phyloP scores from a whole-genome alignment of 2,797 vertebrate genomes.

The Molossus molossus region DNA sequence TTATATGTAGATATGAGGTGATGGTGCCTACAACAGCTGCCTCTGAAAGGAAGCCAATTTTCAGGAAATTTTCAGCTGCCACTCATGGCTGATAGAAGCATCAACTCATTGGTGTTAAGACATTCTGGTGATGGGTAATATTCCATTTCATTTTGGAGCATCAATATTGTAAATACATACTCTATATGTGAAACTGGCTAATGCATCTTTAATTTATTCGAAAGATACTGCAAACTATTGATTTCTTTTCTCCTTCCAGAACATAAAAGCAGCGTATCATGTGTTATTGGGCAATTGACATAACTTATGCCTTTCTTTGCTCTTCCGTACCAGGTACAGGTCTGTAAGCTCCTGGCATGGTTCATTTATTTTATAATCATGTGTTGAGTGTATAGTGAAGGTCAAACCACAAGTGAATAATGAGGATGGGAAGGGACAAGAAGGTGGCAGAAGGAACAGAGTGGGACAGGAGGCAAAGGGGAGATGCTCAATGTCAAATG shows the following conservation, averaged over 20 bases:
- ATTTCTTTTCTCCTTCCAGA: slow-evolving; percentile 57
- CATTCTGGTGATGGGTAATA: background rate
- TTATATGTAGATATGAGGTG: background rate
- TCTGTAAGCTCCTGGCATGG: background rate
- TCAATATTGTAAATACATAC: slow-evolving; percentile 7
- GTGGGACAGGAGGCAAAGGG: background rate
- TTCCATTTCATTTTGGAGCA: slow-evolving; percentile 9
- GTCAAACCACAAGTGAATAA: slow-evolving; percentile 1
- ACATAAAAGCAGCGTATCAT: background rate
- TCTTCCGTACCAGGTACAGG: background rate
- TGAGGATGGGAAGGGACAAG: background rate
- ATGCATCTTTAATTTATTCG: slow-evolving; percentile 32
- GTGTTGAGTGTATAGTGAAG: background rate
- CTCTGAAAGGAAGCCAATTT: background rate
- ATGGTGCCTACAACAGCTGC: background rate
- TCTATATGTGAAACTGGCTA: slow-evolving; percentile 33
- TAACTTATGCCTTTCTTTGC: background rate
- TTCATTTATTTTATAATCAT: background rate
- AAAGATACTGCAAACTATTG: slow-evolving; percentile 44
- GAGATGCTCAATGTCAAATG: background rate
- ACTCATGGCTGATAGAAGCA: background rate
- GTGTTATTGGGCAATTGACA: background rate
- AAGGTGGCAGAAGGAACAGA: background rate
- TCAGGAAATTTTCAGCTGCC: background rate
- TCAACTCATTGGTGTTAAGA: background rate